Conservation (phyloP, 2,888 invertebrate species). For the Hylaea fasciaria region DNA sequence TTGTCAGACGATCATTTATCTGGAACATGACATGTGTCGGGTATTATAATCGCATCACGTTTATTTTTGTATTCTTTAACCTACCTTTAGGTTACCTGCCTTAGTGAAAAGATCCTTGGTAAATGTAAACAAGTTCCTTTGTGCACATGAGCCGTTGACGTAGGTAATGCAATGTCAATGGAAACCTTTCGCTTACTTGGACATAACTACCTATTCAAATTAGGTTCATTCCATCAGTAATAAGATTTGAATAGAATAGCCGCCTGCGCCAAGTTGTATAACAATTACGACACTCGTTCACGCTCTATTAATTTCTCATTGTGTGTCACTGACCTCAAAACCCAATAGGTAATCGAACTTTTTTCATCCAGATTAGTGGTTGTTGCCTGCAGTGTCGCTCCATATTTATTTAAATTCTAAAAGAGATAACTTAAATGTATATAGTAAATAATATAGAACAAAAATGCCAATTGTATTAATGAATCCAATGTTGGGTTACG, state of each 20-base stretch:
- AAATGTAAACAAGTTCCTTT: constrained; percentile 3
- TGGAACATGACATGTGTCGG: too few relatives aligned
- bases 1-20: too few relatives aligned
- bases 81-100: too few relatives aligned
- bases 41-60: too few relatives aligned
- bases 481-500: too few relatives aligned
- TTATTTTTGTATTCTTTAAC: too few relatives aligned
- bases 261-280: constrained; percentile 18
- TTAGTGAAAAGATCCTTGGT: background rate
- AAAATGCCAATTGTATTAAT: too few relatives aligned
- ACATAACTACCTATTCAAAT: constrained; percentile 13
- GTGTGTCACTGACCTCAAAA: constrained; percentile 34
- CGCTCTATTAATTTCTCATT: constrained; percentile 30
- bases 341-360: constrained; percentile 17
- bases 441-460: too few relatives aligned
- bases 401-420: background rate
- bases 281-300: constrained; percentile 20
- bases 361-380: background rate
- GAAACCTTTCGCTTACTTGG: constrained; percentile 22
- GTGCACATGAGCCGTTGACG: constrained; percentile 12
- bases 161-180: constrained; percentile 12
- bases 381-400: background rate
- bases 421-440: background rate
- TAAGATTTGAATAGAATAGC: constrained; percentile 21
- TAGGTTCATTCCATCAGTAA: constrained; percentile 7